These are phyloP conservation scores for Hypomesus transpacificus DNA, from an alignment of 2,113 vertebrate genomes.

Conservation along the genomic window DNA sequence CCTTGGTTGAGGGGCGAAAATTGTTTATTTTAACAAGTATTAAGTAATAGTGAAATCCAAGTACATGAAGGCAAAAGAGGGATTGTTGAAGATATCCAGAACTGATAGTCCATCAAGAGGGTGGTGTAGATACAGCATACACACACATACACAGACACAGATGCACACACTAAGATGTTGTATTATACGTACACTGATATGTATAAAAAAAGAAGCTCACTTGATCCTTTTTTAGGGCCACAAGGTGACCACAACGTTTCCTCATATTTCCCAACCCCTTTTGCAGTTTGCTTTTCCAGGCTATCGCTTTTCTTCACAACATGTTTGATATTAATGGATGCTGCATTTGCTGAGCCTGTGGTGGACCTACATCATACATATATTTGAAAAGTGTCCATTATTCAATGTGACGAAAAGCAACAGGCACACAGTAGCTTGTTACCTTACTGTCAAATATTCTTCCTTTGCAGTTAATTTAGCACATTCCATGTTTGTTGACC, in stretches of 20 bases:
- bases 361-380: no score
- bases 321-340: no score
- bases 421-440: slow-evolving; percentile 42
- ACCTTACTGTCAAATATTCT: slow-evolving; percentile 49
- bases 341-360: no score
- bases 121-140: slow-evolving; percentile 16
- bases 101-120: slow-evolving; percentile 44
- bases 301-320: no score
- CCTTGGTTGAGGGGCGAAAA: slow-evolving; percentile 57
- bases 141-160: slow-evolving; percentile 1
- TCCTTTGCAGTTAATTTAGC: slow-evolving; percentile 33
- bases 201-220: no score
- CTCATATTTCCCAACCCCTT: no score
- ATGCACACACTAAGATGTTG: not conserved
- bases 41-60: slow-evolving; percentile 54
- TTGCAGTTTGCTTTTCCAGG: no score
- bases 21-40: slow-evolving; percentile 66
- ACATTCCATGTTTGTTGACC: slow-evolving; percentile 28
- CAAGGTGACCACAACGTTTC: no score
- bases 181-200: no score
- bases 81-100: slow-evolving; percentile 35
- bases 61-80: slow-evolving; percentile 40
- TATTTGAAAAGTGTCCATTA: no score
- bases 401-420: slow-evolving; percentile 18
- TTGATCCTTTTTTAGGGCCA: no score